A percentile compares a stretch with the other conserved stretches of the same genome.
These are phyloP conservation scores for Dromas ardeola DNA, from an alignment of 2,113 vertebrate genomes.

Conservation along the genomic window DNA sequence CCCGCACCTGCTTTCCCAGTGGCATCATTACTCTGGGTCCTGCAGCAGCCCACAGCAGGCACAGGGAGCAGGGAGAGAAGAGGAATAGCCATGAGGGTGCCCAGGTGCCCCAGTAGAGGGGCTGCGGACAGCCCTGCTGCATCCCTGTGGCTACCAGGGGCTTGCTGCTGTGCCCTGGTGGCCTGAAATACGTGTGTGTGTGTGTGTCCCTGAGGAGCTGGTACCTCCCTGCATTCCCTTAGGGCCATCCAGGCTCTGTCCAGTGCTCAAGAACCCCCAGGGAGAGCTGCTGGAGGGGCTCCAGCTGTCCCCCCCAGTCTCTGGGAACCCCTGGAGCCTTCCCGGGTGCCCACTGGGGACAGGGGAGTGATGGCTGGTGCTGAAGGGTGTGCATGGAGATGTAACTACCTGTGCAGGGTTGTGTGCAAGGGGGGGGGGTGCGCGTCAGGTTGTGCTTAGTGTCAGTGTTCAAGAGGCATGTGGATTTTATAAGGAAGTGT, in stretches of 20 bases:
- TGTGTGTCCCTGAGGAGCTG: not conserved
- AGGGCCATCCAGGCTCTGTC: not conserved
- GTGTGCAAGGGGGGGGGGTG: not conserved
- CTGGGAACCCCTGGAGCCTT: not conserved
- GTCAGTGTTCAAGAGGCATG: too few species aligned
- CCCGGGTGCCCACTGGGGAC: not conserved
- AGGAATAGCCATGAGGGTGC: not conserved
- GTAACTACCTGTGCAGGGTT: not conserved
- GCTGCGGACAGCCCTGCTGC: not conserved
- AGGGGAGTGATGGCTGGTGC: too few species aligned
- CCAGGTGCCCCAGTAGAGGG: not conserved
- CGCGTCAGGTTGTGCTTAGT: not conserved
- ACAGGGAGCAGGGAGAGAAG: not conserved
- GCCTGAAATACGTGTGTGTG: not conserved
- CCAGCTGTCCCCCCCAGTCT: not conserved
- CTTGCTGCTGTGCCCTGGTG: not conserved
- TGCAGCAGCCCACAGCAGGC: not conserved
- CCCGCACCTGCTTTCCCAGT: too few species aligned
- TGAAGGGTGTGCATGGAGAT: too few species aligned
- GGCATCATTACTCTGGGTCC: not conserved
- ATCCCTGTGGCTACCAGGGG: not conserved
- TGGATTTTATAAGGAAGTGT: not conserved
- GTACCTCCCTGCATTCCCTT: not conserved
- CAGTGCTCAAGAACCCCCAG: not conserved
- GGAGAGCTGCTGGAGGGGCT: not conserved